Evolutionary conservation across 1,140 invertebrate genomes (phyloP), one percentile per base, ranked within the genome.

Genomic region (Eciton burchellii): DNA sequence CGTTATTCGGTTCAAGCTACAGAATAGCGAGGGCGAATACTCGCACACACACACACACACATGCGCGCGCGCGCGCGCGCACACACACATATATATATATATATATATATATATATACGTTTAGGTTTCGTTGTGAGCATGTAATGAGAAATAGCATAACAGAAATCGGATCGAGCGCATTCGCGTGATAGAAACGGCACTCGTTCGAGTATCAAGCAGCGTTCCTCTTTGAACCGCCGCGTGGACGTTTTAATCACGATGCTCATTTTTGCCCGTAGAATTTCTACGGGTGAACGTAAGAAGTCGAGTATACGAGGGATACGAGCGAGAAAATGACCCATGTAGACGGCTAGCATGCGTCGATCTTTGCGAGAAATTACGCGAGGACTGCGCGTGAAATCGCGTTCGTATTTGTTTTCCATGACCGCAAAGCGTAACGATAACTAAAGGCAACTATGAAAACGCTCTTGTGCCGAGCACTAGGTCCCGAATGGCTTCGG

Each of bases 111-210:
- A 35, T 79, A 79, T 43, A 43, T n/a, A 49, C 41, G 49, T 35
- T 8, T 68, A 49, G 45, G 49, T 43, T 54, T 29, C n/a, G 63
- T 57, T 43, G 74, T n/a, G 56, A 77, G 56, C 49, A 47, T 41
- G 63, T 79, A 79, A 79, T 68, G 63, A 79, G 63, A 79, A 68
- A 43, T 79, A 70, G 74, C 63, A 12, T 12, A 56, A 49, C 65
- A 16, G 54, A 41, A 56, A 43, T 54, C 74, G 35, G 35, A 49
- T 8, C 12, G 74, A n/a, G n/a, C 21, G 35, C 19, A 66, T 52
- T 24, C 62, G 52, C 49, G 63, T 43, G 41, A 11, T 1, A 56
- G 24, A 70, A 45, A 54, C 24, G 47, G 5, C 54, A 54, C 56
- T 70, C 24, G 52, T 43, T 79, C 63, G 63, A 49, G 35, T 70